A percentile compares a stretch with the other conserved stretches of the same genome.
Evolutionary conservation across 2,888 invertebrate genomes (phyloP).

Genomic region (Meteorus cinctellus): DNA sequence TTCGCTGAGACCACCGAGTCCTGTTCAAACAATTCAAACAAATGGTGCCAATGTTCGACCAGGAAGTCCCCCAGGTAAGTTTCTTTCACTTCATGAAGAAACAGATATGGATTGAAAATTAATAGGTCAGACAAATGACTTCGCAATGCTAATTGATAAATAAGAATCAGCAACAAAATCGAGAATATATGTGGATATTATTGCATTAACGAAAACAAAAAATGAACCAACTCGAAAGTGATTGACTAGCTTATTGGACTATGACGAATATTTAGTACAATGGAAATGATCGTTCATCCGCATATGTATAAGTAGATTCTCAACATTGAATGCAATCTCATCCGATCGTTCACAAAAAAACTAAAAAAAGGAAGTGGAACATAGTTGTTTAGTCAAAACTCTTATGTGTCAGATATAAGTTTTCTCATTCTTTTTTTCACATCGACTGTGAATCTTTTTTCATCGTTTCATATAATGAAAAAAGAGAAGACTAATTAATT

Average conservation of each 20-base stretch:
- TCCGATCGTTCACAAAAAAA: conserved; percentile 38
- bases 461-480: conserved; percentile 4
- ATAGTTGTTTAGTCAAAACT: conserved; percentile 66
- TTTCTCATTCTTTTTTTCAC: conserved; percentile 37
- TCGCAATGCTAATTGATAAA: conserved; percentile 40
- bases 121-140: conserved; percentile 29
- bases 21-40: conserved; percentile 75
- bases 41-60: conserved; percentile 76
- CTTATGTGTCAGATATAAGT: conserved; percentile 71
- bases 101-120: neutral
- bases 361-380: neutral
- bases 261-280: conserved; percentile 31
- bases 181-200: neutral
- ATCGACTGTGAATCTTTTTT: conserved; percentile 29
- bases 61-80: conserved; percentile 78
- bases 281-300: neutral
- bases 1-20: conserved; percentile 80
- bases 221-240: neutral
- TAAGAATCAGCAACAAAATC: neutral
- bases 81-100: conserved; percentile 9
- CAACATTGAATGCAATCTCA: conserved; percentile 38
- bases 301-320: conserved; percentile 19
- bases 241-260: conserved; percentile 19
- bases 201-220: neutral
- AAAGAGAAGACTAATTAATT: conserved; percentile 33